These are phyloP conservation scores for Neopelma chrysocephalum DNA, from an alignment of 2,797 vertebrate species.

Conservation along the genomic window DNA sequence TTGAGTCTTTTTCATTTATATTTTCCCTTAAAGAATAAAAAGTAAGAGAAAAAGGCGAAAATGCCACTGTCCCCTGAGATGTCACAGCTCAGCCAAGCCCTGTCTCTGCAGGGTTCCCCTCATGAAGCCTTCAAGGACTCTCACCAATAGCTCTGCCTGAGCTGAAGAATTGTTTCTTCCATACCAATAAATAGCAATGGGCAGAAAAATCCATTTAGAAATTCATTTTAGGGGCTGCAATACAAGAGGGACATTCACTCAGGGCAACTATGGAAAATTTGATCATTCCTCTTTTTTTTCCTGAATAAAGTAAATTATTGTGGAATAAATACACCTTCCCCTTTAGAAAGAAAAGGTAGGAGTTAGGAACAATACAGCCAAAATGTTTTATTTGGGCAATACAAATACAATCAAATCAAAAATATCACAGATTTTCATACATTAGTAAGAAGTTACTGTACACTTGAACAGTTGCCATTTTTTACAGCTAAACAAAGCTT, in stretches of 20 bases:
- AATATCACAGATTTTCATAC: constrained; percentile 73
- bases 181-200: not conserved
- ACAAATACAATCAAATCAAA: constrained; percentile 75
- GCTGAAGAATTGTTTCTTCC: not conserved
- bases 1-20: not conserved
- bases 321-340: not conserved
- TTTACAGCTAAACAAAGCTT: constrained; percentile 71
- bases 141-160: not conserved
- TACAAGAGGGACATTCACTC: not conserved
- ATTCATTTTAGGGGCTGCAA: not conserved
- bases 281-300: not conserved
- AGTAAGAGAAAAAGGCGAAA: not conserved
- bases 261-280: fast-evolving
- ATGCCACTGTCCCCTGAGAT: not conserved
- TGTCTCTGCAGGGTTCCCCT: not conserved
- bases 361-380: constrained; percentile 66
- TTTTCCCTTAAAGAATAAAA: not conserved
- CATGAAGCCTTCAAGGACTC: not conserved
- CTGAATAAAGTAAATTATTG: not conserved
- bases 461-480: constrained; percentile 70
- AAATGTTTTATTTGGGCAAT: constrained; percentile 74
- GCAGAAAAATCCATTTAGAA: not conserved
- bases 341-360: not conserved
- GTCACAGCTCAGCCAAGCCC: not conserved
- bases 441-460: constrained; percentile 78